Evolutionary conservation across 2,888 invertebrate species (phyloP), one percentile per base, ranked within the genome.

Genomic region (Coleophora deauratella): DNA sequence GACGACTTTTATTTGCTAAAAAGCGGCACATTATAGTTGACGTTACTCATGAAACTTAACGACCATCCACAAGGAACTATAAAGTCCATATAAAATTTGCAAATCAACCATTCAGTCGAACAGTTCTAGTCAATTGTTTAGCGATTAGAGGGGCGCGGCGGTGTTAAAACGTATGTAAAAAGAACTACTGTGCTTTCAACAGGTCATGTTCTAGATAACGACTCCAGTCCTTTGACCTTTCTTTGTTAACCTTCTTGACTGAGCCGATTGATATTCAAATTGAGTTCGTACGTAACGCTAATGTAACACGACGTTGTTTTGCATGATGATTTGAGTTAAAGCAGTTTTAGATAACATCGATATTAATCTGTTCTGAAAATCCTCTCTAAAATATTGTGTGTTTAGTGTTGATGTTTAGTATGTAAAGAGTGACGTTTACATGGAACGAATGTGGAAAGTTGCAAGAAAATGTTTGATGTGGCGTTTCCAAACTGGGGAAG

Each of bases 401-500:
- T 21, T 3, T 6, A 4, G 3, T 21, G 21, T 21, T 21, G 21
- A 33, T 38, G 36, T 13, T 38, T 43, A 37, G 43, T 52, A 58
- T 59, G 59, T 55, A 53, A 54, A 53, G 46, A 40, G 53, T 35
- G 41, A 47, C 55, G 55, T 61, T 55, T 52, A 52, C 46, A 38
- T 35, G 40, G 52, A 46, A 51, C 46, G 40, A 47, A 50, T 42
- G 47, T 54, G 53, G 54, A 62, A 59, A 60, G 59, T 50, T 49
- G 43, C 46, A 57, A 55, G 58, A 59, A 64, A 62, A 60, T 55
- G 52, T 41, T 41, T 51, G 52, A 44, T 46, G 51, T 49, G 52
- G 56, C 52, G 21, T 64, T 63, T 50, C 49, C 55, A 60, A 61
- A 63, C 58, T 59, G 58, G 63, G 61, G 58, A 55, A 51, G n/a